phyloP scores from a whole-genome alignment of 64 coral and sea anemone species.

The Acropora tenuis region DNA sequence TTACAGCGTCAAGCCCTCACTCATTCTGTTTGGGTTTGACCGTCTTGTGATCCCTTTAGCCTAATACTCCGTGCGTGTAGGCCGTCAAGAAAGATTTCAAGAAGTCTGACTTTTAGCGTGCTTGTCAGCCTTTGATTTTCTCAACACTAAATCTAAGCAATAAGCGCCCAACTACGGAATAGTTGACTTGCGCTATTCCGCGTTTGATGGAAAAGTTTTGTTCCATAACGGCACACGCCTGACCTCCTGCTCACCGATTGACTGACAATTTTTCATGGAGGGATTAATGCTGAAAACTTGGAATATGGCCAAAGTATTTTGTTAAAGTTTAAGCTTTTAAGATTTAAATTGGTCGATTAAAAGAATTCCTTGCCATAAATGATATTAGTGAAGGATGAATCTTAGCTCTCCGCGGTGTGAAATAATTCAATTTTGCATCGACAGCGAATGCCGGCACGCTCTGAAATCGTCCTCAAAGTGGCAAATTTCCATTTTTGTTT shows the following conservation, averaged over 20 bases:
- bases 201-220: neutral
- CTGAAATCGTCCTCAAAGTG: slow-evolving; percentile 12
- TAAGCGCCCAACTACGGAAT: too few relatives aligned
- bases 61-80: too few relatives aligned
- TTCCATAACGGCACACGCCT: neutral
- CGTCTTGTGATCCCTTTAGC: too few relatives aligned
- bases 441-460: neutral
- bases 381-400: neutral
- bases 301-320: neutral
- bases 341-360: too few relatives aligned
- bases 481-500: slow-evolving; percentile 53
- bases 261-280: too few relatives aligned
- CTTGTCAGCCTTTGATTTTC: neutral
- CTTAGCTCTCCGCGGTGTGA: too few relatives aligned
- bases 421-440: neutral
- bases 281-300: neutral
- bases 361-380: neutral
- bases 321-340: neutral
- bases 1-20: neutral
- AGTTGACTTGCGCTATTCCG: too few relatives aligned
- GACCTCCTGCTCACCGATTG: neutral
- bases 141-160: neutral
- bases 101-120: too few relatives aligned
- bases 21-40: neutral
- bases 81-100: too few relatives aligned